Base-by-base conservation (phyloP, 2,888 invertebrate genomes). In the Xanthostigma xanthostigma region DNA sequence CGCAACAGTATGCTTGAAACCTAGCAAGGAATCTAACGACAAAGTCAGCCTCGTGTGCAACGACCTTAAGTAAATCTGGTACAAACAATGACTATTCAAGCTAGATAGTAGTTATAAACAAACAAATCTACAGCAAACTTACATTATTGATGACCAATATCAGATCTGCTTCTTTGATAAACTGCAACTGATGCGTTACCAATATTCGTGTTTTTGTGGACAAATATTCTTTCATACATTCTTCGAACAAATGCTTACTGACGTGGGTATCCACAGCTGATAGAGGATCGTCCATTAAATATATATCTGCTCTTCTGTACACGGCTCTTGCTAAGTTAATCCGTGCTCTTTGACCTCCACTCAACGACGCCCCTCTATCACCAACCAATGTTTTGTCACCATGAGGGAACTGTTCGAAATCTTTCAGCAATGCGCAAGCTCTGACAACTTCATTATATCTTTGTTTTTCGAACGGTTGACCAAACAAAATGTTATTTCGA, bases 161-260 rank as follows among this genome's bases (percentile, higher is more conserved):
- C 51, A 71, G 71, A 61, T 81, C 77, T 1, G 78, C 81, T n/a
- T 71, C 60, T 56, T 76, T 76, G 34, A 85, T 70, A 58, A 82
- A 84, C 60, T 91, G 90, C 27, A 88, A 67, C 62, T 91, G 90
- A 64, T 91, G 90, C 0, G 91, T 91, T 50, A 88, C 84, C 9
- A 91, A 73, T 53, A 90, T 75, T 33, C 84, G 71, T 2, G 84
- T 82, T 60, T 81, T 77, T 51, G 78, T 67, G 11, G 69, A 66
- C 51, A 75, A 57, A 46, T 69, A 68, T 2, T 71, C 68, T 42
- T 63, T 66, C 49, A 86, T 79, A 47, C 84, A 87, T 63, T 83
- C 75, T 44, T 85, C 77, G 59, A 86, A 87, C 6, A 89, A 65
- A 61, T 83, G 79, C 51, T 78, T 75, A 1, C 82, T 81, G n/a